phyloP scores from a whole-genome alignment of 2,797 vertebrate genomes.

The Amazona ochrocephala region DNA sequence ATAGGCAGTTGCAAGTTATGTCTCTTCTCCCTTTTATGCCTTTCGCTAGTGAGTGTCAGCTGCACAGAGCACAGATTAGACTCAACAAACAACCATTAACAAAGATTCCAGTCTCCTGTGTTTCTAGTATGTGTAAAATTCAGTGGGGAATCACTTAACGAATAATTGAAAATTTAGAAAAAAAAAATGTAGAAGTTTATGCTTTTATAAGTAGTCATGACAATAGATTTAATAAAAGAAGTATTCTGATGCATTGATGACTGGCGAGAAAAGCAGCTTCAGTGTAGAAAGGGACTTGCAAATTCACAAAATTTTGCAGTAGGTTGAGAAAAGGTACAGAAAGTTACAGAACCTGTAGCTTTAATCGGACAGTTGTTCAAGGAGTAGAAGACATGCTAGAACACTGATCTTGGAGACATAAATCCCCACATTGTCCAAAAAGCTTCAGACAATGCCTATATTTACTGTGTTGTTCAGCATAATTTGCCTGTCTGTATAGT shows the following conservation, averaged over 20 bases:
- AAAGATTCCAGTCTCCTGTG: not conserved
- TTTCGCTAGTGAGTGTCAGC: not conserved
- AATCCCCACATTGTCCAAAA: not conserved
- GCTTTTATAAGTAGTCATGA: not conserved
- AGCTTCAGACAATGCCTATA: not conserved
- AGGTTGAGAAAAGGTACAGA: not conserved
- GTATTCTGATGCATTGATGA: not conserved
- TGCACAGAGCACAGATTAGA: not conserved
- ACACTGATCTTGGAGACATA: not conserved
- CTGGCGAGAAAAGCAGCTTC: not conserved
- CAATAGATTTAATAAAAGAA: not conserved
- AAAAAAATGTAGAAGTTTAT: not conserved
- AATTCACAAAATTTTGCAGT: not conserved
- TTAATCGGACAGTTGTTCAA: not conserved
- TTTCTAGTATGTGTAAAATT: not conserved
- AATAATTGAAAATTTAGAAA: not conserved
- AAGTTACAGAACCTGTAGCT: not conserved
- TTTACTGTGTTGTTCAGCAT: not conserved
- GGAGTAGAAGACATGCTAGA: not conserved
- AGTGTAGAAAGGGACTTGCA: not conserved
- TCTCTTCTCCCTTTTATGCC: not conserved
- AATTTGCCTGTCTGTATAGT: not conserved
- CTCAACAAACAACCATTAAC: not conserved
- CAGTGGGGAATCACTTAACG: not conserved
- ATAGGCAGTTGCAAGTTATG: not conserved